Conservation (phyloP, 2,888 invertebrate genomes). For the Cenopis cana region DNA sequence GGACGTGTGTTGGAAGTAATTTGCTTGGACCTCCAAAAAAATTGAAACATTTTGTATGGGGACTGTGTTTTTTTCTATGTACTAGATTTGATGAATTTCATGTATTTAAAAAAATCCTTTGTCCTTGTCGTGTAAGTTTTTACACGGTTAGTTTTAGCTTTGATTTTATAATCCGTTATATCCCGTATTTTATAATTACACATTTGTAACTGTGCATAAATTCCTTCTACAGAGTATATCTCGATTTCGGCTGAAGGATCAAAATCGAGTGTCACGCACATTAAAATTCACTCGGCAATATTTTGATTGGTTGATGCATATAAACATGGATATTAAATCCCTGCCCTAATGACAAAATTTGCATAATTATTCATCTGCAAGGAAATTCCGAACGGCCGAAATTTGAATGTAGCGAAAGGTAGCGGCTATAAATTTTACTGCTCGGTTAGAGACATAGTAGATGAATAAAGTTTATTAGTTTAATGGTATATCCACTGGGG, state of each 20-base stretch:
- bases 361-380: conserved; percentile 54
- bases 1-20: too few species aligned
- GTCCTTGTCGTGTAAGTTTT: too few species aligned
- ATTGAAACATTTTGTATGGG: too few species aligned
- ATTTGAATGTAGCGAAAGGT: conserved; percentile 40
- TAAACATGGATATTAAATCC: conserved; percentile 44
- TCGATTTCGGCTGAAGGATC: conserved; percentile 9
- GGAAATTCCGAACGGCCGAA: conserved; percentile 38
- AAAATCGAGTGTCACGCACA: conserved; percentile 22
- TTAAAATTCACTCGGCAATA: conserved; percentile 37
- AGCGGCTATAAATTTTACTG: conserved; percentile 33
- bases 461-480: conserved; percentile 23
- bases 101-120: too few species aligned
- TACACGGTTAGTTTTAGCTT: too few species aligned
- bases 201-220: neutral
- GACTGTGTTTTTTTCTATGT: too few species aligned
- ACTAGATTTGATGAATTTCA: too few species aligned
- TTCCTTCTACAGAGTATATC: neutral
- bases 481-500: neutral
- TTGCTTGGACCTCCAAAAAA: too few species aligned
- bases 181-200: too few species aligned
- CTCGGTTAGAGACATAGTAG: conserved; percentile 13
- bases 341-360: conserved; percentile 54
- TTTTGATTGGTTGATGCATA: conserved; percentile 44
- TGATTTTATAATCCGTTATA: too few species aligned